These are phyloP conservation scores for Linyphia triangularis DNA, from an alignment of 2,888 invertebrate species.

Conservation along the genomic window DNA sequence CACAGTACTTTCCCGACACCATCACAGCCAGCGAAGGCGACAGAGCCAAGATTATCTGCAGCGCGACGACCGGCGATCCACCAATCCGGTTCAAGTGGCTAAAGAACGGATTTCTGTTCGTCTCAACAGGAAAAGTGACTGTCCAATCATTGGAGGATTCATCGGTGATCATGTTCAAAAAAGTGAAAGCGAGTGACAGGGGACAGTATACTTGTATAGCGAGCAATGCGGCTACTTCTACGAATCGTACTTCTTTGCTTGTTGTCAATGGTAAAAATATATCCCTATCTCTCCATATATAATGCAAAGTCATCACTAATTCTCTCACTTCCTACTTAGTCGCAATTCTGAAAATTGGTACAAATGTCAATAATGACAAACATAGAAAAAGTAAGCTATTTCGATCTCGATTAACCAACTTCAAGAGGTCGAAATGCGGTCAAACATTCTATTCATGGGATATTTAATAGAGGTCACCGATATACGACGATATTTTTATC, in stretches of 20 bases:
- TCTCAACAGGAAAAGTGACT: conserved; percentile 64
- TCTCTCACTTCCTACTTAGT: no score
- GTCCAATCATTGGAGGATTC: conserved; percentile 65
- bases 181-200: conserved; percentile 62
- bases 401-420: no score
- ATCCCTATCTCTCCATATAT: no score
- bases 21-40: conserved; percentile 76
- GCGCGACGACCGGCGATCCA: conserved; percentile 78
- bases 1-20: conserved; percentile 75
- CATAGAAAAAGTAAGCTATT: no score
- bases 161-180: conserved; percentile 51
- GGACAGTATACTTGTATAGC: conserved; percentile 80
- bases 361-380: no score
- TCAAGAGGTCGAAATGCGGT: no score
- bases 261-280: conserved; percentile 78
- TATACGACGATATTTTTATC: no score
- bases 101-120: conserved; percentile 79
- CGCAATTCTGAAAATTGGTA: no score
- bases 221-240: conserved; percentile 77
- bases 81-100: conserved; percentile 80
- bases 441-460: no score
- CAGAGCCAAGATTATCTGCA: conserved; percentile 76
- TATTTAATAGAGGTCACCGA: no score
- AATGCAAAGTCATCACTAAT: no score
- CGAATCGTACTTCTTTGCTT: conserved; percentile 78